A percentile compares a stretch with the other conserved stretches of the same genome.
These are phyloP conservation scores for Carcina quercana DNA, from an alignment of 2,888 invertebrate species.

Conservation along the genomic window DNA sequence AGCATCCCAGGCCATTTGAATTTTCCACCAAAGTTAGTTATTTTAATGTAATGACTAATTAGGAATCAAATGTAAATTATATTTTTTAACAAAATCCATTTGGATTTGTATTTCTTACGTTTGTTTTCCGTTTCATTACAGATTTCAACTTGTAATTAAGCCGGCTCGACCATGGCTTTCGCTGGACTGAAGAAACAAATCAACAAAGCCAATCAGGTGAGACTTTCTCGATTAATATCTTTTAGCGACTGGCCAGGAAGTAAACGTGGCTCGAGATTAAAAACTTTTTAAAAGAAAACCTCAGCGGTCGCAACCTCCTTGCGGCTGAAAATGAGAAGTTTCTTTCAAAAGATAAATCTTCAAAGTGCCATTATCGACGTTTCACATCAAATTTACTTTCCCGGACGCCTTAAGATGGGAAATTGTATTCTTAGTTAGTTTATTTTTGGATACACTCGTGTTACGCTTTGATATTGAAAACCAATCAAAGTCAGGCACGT, in stretches of 20 bases:
- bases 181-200: conserved; percentile 99
- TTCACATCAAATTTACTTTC: conserved; percentile 4
- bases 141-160: conserved; percentile 27
- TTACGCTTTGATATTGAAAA: no score
- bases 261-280: no score
- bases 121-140: conserved; percentile 29
- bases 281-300: conserved; percentile 29
- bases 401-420: conserved; percentile 20
- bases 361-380: conserved; percentile 16
- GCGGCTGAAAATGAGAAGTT: conserved; percentile 24
- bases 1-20: no score
- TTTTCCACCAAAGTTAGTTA: no score
- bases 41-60: no score
- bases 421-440: conserved; percentile 8
- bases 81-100: no score
- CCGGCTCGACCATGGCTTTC: conserved; percentile 89
- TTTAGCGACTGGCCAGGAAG: conserved; percentile 18
- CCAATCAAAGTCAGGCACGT: no score
- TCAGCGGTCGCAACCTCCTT: conserved; percentile 10
- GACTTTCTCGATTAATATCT: conserved; percentile 22
- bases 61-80: no score
- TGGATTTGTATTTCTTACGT: background rate
- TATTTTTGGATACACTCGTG: no score
- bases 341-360: conserved; percentile 11
- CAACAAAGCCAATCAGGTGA: conserved; percentile 99